Base-by-base conservation (phyloP, 2,888 invertebrate species). In the Pediacus dermestoides region DNA sequence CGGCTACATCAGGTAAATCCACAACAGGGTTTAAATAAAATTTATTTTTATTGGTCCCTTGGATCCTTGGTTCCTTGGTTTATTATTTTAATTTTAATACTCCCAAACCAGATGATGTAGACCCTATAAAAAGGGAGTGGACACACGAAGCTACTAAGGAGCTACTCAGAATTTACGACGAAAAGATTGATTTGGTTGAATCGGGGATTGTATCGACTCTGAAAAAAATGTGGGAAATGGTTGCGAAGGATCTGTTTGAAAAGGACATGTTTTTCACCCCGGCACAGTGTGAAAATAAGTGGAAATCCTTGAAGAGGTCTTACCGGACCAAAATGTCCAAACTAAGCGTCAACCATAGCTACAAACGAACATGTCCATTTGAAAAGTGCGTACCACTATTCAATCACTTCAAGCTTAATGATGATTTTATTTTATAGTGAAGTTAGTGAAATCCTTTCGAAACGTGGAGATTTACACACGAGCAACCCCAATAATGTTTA, bases 51-150 rank as follows among this genome's bases (percentile, higher is more conserved):
- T n/a, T n/a, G n/a, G n/a, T n/a, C n/a, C n/a, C n/a, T n/a, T n/a
- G n/a, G n/a, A n/a, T n/a, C n/a, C n/a, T n/a, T n/a, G n/a, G n/a
- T n/a, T n/a, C n/a, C n/a, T n/a, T n/a, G n/a, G n/a, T n/a, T n/a
- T n/a, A n/a, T n/a, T n/a, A n/a, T n/a, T n/a, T n/a, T n/a, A n/a
- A n/a, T n/a, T n/a, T n/a, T n/a, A n/a, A n/a, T n/a, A n/a, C n/a
- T n/a, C n/a, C n/a, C n/a, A n/a, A n/a, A n/a, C n/a, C n/a, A n/a
- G n/a, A n/a, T n/a, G n/a, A n/a, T n/a, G n/a, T n/a, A n/a, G n/a
- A n/a, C n/a, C n/a, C n/a, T n/a, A n/a, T n/a, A n/a, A 41, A 46
- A 30, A 34, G 36, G 11, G 50, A 50, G 32, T 50, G 50, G 50
- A 42, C 31, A 22, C 34, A 44, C 27, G 46, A 50, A 6, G 43